Conservation (phyloP, 2,888 invertebrate genomes). For the Sinopyrophorus schimmeli region DNA sequence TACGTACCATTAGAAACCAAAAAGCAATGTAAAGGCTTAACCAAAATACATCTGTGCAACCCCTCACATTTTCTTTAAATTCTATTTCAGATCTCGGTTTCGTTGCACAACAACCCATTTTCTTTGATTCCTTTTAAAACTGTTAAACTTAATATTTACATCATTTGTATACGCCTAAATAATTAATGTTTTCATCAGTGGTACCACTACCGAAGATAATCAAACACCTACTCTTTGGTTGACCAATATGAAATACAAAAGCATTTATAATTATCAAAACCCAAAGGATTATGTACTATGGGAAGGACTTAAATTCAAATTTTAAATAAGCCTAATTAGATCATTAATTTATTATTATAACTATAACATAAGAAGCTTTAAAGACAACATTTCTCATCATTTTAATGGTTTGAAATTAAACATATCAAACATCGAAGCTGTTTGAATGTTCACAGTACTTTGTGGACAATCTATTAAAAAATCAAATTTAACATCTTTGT, state of each 20-base stretch:
- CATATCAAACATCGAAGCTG: constrained; percentile 13
- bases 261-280: too few relatives aligned
- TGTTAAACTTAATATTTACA: too few relatives aligned
- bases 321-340: neutral
- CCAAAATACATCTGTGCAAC: constrained; percentile 85
- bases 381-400: neutral
- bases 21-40: constrained; percentile 76
- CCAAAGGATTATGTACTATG: too few relatives aligned
- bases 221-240: too few relatives aligned
- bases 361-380: neutral
- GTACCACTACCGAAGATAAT: too few relatives aligned
- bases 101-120: constrained; percentile 71
- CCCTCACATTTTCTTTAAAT: constrained; percentile 58
- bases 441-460: constrained; percentile 6
- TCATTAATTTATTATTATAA: neutral
- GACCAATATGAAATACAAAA: too few relatives aligned
- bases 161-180: too few relatives aligned
- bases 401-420: constrained; percentile 28
- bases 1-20: constrained; percentile 80
- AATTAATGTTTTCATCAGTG: too few relatives aligned
- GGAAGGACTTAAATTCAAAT: too few relatives aligned
- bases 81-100: constrained; percentile 64
- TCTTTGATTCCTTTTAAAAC: too few relatives aligned
- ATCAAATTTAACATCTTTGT: neutral
- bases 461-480: constrained; percentile 8